Base-by-base conservation (phyloP, 2,113 vertebrate species). In the Dasyurus viverrinus region DNA sequence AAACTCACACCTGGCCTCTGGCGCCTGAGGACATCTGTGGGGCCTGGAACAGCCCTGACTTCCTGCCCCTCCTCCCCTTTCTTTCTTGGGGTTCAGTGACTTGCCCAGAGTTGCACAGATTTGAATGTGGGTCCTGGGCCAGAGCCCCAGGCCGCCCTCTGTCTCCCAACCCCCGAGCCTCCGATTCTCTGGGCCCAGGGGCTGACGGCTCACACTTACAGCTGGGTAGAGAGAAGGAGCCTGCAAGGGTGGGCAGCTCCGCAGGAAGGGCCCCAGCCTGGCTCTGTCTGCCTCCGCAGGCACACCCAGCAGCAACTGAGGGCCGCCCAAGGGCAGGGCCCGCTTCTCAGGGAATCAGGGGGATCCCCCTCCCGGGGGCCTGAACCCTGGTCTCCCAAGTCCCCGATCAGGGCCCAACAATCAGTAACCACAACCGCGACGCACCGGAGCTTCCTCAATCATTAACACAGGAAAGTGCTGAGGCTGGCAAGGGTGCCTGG, bases 331-430 rank as follows among this genome's bases (percentile, higher is more conserved):
- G 8, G 27, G 55, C 54, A 84, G 68, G 60, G 30, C 60, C 60
- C 12, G 3, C 2, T 36, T 16, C 30, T 36, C 60, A 68, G 57
- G 16, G 68, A 84, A 8, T 84, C 0, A 2, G 19, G 19, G 68
- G 36, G 6, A n/a, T 76, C 36, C 22, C 36, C 36, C 68, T 76
- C 16, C 36, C 8, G 19, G 68, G 2, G 16, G 1, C n/a, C n/a
- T 42, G 19, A 68, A 16, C 57, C 36, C 30, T 16, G 27, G 57
- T 36, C 11, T 68, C 30, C 4, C 0, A 4, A 42, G 7, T 8
- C n/a, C n/a, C n/a, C 6, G 16, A 0, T 19, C 19, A 23, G 19
- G n/a, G 36, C n/a, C 16, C 36, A 19, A n/a, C 12, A n/a, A 5
- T 68, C 60, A n/a, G 60, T n/a, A 16, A 42, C 68, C 16, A 0